Evolutionary conservation across 2,797 vertebrate genomes (phyloP).

Genomic region (Calcarius lapponicus): DNA sequence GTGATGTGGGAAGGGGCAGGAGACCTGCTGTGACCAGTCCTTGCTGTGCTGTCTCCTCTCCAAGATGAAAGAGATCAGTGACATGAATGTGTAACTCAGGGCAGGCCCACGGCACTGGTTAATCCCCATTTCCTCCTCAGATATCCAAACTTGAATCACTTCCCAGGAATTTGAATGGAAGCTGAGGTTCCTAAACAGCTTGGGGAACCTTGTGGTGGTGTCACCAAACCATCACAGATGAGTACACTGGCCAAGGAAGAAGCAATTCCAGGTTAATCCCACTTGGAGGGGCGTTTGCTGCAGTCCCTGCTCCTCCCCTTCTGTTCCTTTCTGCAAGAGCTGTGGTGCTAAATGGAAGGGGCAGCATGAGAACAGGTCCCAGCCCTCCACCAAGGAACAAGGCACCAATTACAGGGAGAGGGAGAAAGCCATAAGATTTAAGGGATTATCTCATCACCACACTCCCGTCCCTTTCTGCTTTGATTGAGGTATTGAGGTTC

Average conservation of each 20-base stretch:
- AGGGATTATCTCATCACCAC: background rate
- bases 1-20: background rate
- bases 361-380: background rate
- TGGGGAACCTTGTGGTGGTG: background rate
- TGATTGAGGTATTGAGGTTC: constrained; percentile 53
- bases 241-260: background rate
- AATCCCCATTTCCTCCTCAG: background rate
- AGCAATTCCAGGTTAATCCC: background rate
- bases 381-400: background rate
- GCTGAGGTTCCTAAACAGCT: background rate
- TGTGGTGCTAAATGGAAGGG: background rate
- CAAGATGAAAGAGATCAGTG: background rate
- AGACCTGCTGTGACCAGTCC: background rate
- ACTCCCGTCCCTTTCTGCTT: background rate
- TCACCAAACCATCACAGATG: rapidly evolving
- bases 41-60: background rate
- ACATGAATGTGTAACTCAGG: rapidly evolving
- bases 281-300: background rate
- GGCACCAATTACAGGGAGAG: background rate
- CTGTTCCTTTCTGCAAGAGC: background rate
- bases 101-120: background rate
- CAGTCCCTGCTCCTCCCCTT: background rate
- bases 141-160: background rate
- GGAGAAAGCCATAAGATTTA: background rate
- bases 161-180: background rate